Percentiles rank a stretch among this genome's conserved stretches.
Evolutionary conservation across 2,888 invertebrate species (phyloP).

Genomic region (Caenorhabditis auriculariae): DNA sequence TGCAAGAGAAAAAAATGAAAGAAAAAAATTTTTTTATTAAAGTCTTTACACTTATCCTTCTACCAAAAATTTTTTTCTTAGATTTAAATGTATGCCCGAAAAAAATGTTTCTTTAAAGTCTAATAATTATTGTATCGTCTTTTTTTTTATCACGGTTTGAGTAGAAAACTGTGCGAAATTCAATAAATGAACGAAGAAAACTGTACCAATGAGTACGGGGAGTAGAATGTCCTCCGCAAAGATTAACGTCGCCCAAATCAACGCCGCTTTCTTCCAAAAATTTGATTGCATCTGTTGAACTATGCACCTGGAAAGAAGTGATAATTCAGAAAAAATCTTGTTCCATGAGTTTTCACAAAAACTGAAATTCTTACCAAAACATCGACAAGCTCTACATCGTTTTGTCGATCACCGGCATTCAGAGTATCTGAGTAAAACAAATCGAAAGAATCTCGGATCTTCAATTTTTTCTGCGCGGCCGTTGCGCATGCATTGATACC

Average conservation of each 20-base stretch:
- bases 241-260: constrained; percentile 58
- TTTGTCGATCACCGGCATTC: constrained; percentile 60
- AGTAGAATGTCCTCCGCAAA: constrained; percentile 63
- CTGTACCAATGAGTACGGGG: constrained; percentile 61
- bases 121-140: too few species aligned
- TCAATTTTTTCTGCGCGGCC: constrained; percentile 45
- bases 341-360: neutral
- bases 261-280: constrained; percentile 55
- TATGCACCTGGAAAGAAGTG: constrained; percentile 6
- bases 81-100: too few species aligned
- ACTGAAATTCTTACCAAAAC: constrained; percentile 30
- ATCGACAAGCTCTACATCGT: constrained; percentile 57
- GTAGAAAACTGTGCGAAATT: too few species aligned
- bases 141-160: too few species aligned
- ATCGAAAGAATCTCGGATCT: constrained; percentile 49
- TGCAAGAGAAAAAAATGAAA: constrained; percentile 16
- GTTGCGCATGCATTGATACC: constrained; percentile 61
- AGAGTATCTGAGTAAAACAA: constrained; percentile 58
- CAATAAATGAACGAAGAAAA: neutral
- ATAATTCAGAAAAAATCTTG: neutral
- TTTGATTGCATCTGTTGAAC: constrained; percentile 31
- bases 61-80: too few species aligned
- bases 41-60: too few species aligned
- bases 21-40: neutral
- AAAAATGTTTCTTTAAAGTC: too few species aligned